Percentiles rank a stretch among this genome's conserved stretches.
These are phyloP conservation scores for Tetranychus cinnabarinus DNA, from an alignment of 1,140 invertebrate species.

Conservation along the genomic window DNA sequence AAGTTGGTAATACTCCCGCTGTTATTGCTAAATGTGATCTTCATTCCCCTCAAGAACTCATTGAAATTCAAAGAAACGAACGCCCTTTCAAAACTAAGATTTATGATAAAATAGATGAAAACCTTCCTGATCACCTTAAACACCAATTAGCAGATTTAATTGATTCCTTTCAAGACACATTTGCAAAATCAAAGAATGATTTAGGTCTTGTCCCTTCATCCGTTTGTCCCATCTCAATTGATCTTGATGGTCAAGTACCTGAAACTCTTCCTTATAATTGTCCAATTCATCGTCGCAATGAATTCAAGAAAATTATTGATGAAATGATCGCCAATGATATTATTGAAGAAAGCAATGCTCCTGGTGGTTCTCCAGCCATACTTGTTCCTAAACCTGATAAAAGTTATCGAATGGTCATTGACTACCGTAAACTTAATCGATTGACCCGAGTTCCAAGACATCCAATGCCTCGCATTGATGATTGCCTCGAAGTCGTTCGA, in stretches of 20 bases:
- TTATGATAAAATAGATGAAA: too few species aligned
- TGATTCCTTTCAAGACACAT: neutral
- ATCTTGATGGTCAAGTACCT: neutral
- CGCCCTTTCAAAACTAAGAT: too few species aligned
- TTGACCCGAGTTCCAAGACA: constrained; percentile 22
- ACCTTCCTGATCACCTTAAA: neutral
- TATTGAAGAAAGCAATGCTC: neutral
- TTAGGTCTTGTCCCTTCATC: neutral
- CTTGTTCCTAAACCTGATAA: neutral
- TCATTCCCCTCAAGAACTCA: too few species aligned
- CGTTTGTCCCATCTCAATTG: neutral
- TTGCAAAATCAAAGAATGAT: neutral
- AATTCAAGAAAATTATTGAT: neutral
- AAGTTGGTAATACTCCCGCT: too few species aligned
- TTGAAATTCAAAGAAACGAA: too few species aligned
- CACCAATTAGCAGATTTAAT: neutral
- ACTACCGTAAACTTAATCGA: constrained; percentile 25
- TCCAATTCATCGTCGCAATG: neutral
- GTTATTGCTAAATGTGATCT: too few species aligned
- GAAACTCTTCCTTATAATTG: neutral
- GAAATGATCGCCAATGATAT: neutral
- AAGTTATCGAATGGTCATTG: constrained; percentile 12
- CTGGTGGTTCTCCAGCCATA: neutral
- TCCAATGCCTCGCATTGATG: constrained; percentile 26
- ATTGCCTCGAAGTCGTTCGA: constrained; percentile 17